These are phyloP conservation scores for Chironomus riparius DNA, from an alignment of 2,888 invertebrate species.

Conservation along the genomic window DNA sequence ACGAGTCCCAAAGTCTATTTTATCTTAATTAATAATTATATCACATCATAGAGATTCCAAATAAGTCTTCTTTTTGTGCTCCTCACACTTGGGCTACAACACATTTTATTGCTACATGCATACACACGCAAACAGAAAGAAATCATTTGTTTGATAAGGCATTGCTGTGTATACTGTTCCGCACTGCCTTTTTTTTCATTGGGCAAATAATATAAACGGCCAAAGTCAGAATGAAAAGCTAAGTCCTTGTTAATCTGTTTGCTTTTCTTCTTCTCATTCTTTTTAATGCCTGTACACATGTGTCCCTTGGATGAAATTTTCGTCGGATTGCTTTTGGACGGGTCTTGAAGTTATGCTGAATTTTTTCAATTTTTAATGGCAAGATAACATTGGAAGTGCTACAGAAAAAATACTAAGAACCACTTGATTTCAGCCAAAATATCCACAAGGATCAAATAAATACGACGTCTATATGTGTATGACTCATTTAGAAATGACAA, in stretches of 20 bases:
- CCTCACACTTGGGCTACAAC: too few species aligned
- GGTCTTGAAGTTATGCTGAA: too few species aligned
- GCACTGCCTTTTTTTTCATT: not conserved
- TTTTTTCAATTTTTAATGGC: too few species aligned
- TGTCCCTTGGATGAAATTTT: too few species aligned
- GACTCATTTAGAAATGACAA: not conserved
- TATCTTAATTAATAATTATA: slow-evolving; percentile 25
- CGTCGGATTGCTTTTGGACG: too few species aligned
- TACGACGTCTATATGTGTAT: not conserved
- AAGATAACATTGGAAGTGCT: too few species aligned
- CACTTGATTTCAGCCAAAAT: too few species aligned
- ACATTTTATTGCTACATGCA: not conserved
- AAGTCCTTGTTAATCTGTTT: slow-evolving; percentile 5
- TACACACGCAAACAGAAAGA: not conserved
- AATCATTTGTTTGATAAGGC: not conserved
- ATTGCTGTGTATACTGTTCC: not conserved
- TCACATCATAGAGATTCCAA: slow-evolving; percentile 4
- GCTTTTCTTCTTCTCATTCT: not conserved
- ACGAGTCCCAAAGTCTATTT: not conserved
- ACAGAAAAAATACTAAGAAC: too few species aligned
- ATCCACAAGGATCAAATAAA: not conserved
- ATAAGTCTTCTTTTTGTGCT: not conserved
- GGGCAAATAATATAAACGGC: too few species aligned
- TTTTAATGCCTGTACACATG: too few species aligned
- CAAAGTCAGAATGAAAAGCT: not conserved